phyloP scores from a whole-genome alignment of 2,113 vertebrate genomes.

The Carlito syrichta region DNA sequence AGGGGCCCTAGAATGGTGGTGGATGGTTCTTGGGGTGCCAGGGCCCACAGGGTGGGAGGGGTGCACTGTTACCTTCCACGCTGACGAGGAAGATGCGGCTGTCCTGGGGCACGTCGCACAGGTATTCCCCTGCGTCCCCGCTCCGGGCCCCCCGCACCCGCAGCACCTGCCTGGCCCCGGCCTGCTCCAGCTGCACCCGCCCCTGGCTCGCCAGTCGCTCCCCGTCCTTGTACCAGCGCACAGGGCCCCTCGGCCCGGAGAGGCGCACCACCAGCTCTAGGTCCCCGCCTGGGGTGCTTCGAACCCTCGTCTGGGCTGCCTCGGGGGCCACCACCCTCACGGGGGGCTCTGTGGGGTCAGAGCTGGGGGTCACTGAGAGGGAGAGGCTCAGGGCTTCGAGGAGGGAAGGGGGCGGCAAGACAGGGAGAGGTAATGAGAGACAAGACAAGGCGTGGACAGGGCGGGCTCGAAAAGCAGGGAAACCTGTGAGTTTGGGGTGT shows the following conservation, averaged over 20 bases:
- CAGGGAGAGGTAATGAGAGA: neutral
- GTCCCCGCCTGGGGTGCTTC: constrained; percentile 59
- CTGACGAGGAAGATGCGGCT: constrained; percentile 91
- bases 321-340: constrained; percentile 58
- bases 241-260: constrained; percentile 82
- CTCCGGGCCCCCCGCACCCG: constrained; percentile 85
- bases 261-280: constrained; percentile 92
- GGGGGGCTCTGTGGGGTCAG: constrained; percentile 62
- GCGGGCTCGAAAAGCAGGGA: neutral
- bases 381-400: neutral
- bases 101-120: constrained; percentile 88
- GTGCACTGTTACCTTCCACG: constrained; percentile 87
- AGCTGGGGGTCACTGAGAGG: constrained; percentile 35
- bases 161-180: constrained; percentile 87
- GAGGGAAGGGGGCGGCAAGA: neutral
- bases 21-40: neutral
- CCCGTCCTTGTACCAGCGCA: constrained; percentile 93
- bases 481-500: neutral
- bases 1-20: neutral
- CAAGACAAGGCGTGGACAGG: neutral
- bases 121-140: constrained; percentile 91
- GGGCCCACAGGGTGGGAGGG: neutral
- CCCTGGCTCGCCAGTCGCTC: constrained; percentile 88
- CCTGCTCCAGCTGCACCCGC: constrained; percentile 87
- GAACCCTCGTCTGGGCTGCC: constrained; percentile 66